A percentile compares a stretch with the other conserved stretches of the same genome.
Conservation (phyloP, 2,797 vertebrate genomes). For the Limnodromus scolopaceus region DNA sequence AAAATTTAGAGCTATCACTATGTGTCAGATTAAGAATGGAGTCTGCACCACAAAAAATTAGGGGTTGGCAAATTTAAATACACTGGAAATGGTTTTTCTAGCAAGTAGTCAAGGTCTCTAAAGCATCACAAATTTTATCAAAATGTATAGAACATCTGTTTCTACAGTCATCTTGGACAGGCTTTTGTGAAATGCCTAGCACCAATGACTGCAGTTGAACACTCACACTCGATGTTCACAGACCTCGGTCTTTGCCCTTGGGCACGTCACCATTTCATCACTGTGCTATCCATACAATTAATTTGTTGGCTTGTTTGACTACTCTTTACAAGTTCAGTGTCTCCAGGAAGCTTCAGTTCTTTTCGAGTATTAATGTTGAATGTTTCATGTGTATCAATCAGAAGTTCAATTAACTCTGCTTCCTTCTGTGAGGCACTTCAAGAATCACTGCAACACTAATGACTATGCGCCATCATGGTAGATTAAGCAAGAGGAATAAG, state of each 20-base stretch:
- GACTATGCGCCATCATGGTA: neutral
- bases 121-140: neutral
- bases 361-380: neutral
- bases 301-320: neutral
- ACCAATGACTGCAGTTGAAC: no score
- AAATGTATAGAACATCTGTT: neutral
- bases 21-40: neutral
- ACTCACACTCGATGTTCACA: neutral
- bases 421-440: neutral
- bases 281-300: neutral
- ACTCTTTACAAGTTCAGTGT: neutral
- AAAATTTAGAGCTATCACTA: neutral
- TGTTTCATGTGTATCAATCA: neutral
- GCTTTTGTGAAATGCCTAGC: neutral
- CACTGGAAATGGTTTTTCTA: neutral
- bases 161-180: neutral
- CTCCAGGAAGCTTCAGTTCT: neutral
- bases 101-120: neutral
- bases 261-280: neutral
- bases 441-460: neutral
- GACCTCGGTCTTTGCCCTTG: neutral
- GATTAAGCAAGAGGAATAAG: neutral
- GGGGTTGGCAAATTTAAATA: neutral
- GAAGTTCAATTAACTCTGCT: neutral
- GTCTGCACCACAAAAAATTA: neutral